A percentile compares a stretch with the other conserved stretches of the same genome.
Evolutionary conservation across 2,888 invertebrate species (phyloP).

Genomic region (Amitus sp.): DNA sequence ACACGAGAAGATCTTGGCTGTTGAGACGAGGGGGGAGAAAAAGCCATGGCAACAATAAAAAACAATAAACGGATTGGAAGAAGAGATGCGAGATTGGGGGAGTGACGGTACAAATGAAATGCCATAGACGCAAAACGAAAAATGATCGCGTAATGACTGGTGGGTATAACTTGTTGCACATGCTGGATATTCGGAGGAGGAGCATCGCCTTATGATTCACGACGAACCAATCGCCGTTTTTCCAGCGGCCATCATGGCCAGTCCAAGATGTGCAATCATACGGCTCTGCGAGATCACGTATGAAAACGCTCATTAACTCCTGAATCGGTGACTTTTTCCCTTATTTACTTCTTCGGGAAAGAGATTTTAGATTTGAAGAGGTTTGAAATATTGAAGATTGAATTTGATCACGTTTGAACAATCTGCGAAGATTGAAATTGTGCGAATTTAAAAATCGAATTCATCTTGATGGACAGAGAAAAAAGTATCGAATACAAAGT

Average conservation of each 20-base stretch:
- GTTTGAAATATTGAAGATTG: too few species aligned
- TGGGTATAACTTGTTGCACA: conserved; percentile 42
- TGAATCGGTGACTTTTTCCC: too few species aligned
- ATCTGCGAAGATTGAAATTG: too few species aligned
- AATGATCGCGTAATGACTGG: conserved; percentile 61
- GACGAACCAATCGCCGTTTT: conserved; percentile 62
- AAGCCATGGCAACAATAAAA: conserved; percentile 6
- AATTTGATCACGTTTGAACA: too few species aligned
- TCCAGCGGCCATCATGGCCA: conserved; percentile 65
- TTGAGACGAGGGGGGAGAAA: conserved; percentile 15
- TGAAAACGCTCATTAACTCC: neutral
- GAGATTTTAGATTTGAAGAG: too few species aligned
- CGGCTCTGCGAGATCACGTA: conserved; percentile 39
- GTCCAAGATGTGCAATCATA: conserved; percentile 64
- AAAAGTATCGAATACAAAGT: too few species aligned
- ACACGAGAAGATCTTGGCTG: conserved; percentile 8
- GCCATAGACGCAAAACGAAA: conserved; percentile 52
- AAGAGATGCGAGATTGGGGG: conserved; percentile 42
- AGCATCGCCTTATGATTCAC: conserved; percentile 60
- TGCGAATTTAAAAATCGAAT: too few species aligned
- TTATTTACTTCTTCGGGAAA: too few species aligned
- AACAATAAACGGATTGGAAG: conserved; percentile 23
- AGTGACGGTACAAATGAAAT: conserved; percentile 60
- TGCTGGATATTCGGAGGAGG: conserved; percentile 40
- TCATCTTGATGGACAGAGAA: too few species aligned